Percentiles rank a stretch among this genome's conserved stretches.
Evolutionary conservation across 2,888 invertebrate species (phyloP).

Genomic region (Drosophila hamatofila): DNA sequence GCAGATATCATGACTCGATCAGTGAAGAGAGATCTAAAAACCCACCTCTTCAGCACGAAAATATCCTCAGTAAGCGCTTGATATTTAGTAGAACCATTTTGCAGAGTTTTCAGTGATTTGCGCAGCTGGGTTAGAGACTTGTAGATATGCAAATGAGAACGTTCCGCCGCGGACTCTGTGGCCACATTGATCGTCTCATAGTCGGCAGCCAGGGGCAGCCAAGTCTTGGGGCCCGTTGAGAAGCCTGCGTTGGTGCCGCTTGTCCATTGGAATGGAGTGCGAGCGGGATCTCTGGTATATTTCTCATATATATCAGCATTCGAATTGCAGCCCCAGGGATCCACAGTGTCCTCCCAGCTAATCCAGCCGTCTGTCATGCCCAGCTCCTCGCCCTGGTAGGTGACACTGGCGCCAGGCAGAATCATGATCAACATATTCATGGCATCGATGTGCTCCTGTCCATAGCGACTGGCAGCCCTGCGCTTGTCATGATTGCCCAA

Average conservation of each 20-base stretch:
- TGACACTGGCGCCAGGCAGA: slow-evolving; percentile 88
- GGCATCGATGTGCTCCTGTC: slow-evolving; percentile 89
- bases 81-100: slow-evolving; percentile 74
- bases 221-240: slow-evolving; percentile 75
- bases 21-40: too few species aligned
- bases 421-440: slow-evolving; percentile 90
- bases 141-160: slow-evolving; percentile 88
- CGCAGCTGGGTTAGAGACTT: slow-evolving; percentile 86
- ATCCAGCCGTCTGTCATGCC: slow-evolving; percentile 85
- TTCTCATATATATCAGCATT: slow-evolving; percentile 86
- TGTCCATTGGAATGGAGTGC: slow-evolving; percentile 89
- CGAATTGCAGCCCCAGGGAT: slow-evolving; percentile 86
- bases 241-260: slow-evolving; percentile 84
- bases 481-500: slow-evolving; percentile 89
- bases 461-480: slow-evolving; percentile 88
- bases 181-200: slow-evolving; percentile 87
- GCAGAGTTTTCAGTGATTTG: slow-evolving; percentile 67
- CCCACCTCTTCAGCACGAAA: slow-evolving; percentile 79
- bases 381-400: slow-evolving; percentile 87
- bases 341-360: slow-evolving; percentile 87
- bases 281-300: slow-evolving; percentile 87
- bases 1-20: too few species aligned
- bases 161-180: slow-evolving; percentile 83
- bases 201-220: slow-evolving; percentile 86
- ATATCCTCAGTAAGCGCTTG: slow-evolving; percentile 67